Base-by-base conservation (phyloP, 2,797 vertebrate genomes). In the Artibeus jamaicensis region DNA sequence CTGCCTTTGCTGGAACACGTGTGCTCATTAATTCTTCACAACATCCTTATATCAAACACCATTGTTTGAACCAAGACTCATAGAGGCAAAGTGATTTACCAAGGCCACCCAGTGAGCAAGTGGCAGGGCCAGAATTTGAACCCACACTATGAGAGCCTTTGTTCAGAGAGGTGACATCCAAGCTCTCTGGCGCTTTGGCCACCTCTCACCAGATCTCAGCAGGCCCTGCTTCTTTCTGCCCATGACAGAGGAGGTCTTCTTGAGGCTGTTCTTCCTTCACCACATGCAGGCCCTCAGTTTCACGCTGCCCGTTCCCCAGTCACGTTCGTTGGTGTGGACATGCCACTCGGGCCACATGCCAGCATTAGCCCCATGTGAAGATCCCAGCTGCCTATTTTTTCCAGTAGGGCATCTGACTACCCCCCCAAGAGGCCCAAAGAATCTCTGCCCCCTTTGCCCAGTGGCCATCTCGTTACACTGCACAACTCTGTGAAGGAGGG, bases 301-400 rank as follows among this genome's bases (percentile, higher is more conserved):
- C 77, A 19, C 0, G 1, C 5, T 3, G 1, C 15, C 29, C 22
- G 3, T 9, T 50, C 50, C 48, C 57, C 11, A 9, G 44, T 16
- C 6, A 0, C 5, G 0, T 67, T 55, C 3, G 7, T 4, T 53
- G 29, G 46, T 29, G 46, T 9, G 8, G 55, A 21, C 32, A 12
- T 29, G 7, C 3, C 14, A 15, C 3, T 1, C 0, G 1, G 59
- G 32, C 24, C 19, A 15, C n/a, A 14, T 0, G 0, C 34, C 6
- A 0, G 7, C 3, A 5, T 10, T 5, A 0, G 0, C 19, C 0
- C 0, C 1, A 2, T 26, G 39, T 29, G 14, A 10, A 6, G 46
- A 11, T 21, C 67, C 10, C 90, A 18, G 50, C 62, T 78, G 70
- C 29, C n/a, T 11, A 39, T 32, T 37, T 42, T 57, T 55, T 24